phyloP scores from a whole-genome alignment of 2,888 invertebrate genomes.

The Noctuana brunneofusca region DNA sequence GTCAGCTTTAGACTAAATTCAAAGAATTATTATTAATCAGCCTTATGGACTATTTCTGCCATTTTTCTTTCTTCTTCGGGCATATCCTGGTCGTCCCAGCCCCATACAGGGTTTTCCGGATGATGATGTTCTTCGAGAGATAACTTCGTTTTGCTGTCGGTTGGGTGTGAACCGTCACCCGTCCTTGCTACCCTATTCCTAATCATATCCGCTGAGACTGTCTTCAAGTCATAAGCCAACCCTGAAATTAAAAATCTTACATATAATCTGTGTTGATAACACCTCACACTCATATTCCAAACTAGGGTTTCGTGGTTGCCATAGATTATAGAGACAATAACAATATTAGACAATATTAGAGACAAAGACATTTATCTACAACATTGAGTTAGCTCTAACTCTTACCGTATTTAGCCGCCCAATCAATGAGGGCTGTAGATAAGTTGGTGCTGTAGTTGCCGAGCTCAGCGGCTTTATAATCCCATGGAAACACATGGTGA shows the following conservation, averaged over 20 bases:
- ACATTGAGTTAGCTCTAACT: no score
- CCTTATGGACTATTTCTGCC: conserved; percentile 70
- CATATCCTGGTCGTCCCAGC: conserved; percentile 92
- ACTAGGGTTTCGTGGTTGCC: no score
- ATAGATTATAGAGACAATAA: no score
- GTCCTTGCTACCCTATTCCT: conserved; percentile 87
- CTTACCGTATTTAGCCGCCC: conserved; percentile 87
- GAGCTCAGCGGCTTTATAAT: conserved; percentile 89
- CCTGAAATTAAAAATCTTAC: conserved; percentile 72
- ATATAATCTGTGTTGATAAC: not conserved
- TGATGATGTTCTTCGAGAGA: conserved; percentile 57
- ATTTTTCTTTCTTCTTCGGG: conserved; percentile 84
- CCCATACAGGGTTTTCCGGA: conserved; percentile 86
- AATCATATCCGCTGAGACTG: conserved; percentile 87
- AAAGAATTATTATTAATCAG: conserved; percentile 46
- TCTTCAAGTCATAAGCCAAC: conserved; percentile 93
- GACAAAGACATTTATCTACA: not conserved
- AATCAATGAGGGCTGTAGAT: conserved; percentile 85
- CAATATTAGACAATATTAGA: no score
- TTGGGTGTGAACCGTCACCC: conserved; percentile 86
- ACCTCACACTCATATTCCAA: no score
- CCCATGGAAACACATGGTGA: conserved; percentile 94
- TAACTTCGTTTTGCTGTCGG: conserved; percentile 43
- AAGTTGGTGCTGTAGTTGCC: conserved; percentile 85
- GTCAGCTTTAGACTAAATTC: not conserved